Conservation (phyloP, 2,113 vertebrate species). For the Cariama cristata region DNA sequence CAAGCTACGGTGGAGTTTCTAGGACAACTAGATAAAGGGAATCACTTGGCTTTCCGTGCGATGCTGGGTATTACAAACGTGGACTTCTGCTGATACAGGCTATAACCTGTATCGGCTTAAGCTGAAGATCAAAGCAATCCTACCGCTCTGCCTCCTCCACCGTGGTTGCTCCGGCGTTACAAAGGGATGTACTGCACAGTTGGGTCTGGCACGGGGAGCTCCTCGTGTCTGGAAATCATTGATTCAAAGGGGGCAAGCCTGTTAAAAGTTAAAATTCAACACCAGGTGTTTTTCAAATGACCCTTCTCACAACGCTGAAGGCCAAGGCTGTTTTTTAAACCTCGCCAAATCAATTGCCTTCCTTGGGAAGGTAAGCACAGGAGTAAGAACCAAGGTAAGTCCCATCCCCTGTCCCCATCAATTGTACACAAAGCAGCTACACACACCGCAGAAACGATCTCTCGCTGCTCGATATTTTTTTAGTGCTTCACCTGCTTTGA, state of each 20-base stretch:
- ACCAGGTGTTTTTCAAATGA: neutral
- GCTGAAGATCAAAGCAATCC: neutral
- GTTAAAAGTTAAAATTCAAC: neutral
- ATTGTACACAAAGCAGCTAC: neutral
- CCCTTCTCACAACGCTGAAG: neutral
- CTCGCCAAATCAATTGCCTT: neutral
- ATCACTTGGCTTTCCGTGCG: neutral
- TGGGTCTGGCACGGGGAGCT: neutral
- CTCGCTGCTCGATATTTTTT: neutral
- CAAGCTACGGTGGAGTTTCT: neutral
- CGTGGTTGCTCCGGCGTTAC: neutral
- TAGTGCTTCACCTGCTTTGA: neutral
- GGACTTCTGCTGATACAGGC: neutral
- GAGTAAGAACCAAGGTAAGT: neutral
- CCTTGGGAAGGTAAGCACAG: neutral
- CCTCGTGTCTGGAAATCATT: neutral
- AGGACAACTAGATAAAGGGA: neutral
- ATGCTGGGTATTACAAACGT: neutral
- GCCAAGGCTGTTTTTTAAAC: neutral
- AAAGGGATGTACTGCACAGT: rapidly evolving
- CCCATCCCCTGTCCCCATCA: neutral
- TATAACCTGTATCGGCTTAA: neutral
- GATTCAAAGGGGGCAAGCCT: neutral
- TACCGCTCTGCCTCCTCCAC: neutral
- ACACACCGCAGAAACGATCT: neutral